These are phyloP conservation scores for Drosophila gaucha DNA, from an alignment of 2,888 invertebrate genomes.

Conservation along the genomic window DNA sequence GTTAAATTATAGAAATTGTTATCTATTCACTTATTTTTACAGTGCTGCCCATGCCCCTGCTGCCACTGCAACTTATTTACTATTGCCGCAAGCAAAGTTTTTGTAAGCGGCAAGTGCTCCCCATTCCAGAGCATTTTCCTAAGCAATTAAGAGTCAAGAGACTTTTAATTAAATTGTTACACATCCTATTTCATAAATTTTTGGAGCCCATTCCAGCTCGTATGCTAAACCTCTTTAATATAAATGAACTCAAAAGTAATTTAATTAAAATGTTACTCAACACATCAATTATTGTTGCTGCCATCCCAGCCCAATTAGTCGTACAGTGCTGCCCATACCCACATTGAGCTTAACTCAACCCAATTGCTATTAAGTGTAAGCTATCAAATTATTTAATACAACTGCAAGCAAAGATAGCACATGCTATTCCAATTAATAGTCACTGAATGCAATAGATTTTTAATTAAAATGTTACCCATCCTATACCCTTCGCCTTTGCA, in stretches of 20 bases:
- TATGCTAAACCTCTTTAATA: too few species aligned
- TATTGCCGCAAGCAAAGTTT: too few species aligned
- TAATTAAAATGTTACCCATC: background rate
- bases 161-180: background rate
- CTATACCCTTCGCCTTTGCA: too few species aligned
- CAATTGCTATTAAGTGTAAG: conserved; percentile 5
- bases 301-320: background rate
- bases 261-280: conserved; percentile 1
- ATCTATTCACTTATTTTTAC: background rate
- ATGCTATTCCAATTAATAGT: background rate
- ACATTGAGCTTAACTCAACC: background rate
- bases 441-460: background rate
- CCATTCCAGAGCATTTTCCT: too few species aligned
- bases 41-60: background rate
- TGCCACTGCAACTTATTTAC: too few species aligned
- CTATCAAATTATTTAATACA: too few species aligned
- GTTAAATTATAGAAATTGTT: background rate
- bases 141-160: background rate
- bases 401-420: too few species aligned
- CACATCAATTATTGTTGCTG: background rate
- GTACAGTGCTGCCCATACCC: background rate
- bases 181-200: too few species aligned
- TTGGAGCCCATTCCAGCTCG: background rate
- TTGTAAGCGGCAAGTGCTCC: too few species aligned
- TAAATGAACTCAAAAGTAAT: background rate